These are phyloP conservation scores for Hydrozoanthus gracilis DNA, from an alignment of 92 coral and sea anemone genomes.

Conservation along the genomic window DNA sequence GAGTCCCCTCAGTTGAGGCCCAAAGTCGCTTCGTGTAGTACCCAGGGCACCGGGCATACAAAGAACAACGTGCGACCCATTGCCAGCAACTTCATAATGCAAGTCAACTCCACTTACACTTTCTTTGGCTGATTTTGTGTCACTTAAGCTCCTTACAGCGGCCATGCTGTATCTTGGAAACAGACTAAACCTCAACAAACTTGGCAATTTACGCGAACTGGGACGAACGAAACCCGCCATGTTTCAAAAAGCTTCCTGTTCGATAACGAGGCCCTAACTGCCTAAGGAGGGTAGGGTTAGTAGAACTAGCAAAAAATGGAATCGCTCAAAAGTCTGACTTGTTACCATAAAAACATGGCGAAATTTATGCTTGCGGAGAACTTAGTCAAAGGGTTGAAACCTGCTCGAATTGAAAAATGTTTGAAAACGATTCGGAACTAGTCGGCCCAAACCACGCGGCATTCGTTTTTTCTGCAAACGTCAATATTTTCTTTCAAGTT, in stretches of 20 bases:
- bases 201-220: not conserved
- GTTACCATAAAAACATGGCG: no score
- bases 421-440: no score
- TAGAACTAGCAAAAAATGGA: no score
- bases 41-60: slow-evolving; percentile 98
- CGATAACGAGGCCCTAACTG: not conserved
- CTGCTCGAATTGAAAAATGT: no score
- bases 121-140: slow-evolving; percentile 69
- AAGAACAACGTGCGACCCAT: slow-evolving; percentile 71
- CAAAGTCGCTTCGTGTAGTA: slow-evolving; percentile 93
- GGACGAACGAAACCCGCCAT: slow-evolving; percentile 2
- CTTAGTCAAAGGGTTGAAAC: no score
- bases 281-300: no score
- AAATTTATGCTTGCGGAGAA: no score
- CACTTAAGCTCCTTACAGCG: slow-evolving; percentile 13
- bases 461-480: no score
- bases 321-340: no score
- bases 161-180: not conserved
- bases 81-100: slow-evolving; percentile 81
- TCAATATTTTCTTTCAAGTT: no score
- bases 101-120: slow-evolving; percentile 86
- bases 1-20: slow-evolving; percentile 85
- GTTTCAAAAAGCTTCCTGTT: not conserved
- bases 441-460: no score
- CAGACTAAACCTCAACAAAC: not conserved